Conservation (phyloP, 1,140 invertebrate genomes). For the Acromyrmex heyeri region DNA sequence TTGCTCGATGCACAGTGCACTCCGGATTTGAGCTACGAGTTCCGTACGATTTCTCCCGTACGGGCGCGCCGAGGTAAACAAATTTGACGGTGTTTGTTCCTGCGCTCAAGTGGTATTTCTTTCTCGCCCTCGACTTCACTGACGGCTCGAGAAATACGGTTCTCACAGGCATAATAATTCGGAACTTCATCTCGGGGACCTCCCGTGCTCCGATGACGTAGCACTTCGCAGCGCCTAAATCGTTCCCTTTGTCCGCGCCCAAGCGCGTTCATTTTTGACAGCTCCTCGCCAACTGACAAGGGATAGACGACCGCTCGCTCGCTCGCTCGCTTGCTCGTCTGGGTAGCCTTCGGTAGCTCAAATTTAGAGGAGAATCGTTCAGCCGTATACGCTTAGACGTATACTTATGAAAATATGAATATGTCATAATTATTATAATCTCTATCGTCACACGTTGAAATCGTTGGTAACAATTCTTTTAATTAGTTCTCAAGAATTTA, state of each 20-base stretch:
- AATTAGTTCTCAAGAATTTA: background rate
- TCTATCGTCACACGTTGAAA: background rate
- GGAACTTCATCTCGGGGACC: slow-evolving; percentile 78
- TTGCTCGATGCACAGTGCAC: background rate
- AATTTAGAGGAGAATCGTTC: slow-evolving; percentile 68
- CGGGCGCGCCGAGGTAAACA: slow-evolving; percentile 47
- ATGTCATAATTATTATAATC: slow-evolving; percentile 36
- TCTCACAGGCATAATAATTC: slow-evolving; percentile 76
- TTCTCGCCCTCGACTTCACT: slow-evolving; percentile 56
- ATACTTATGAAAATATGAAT: slow-evolving; percentile 22
- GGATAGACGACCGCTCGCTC: slow-evolving; percentile 63
- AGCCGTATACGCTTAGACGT: background rate
- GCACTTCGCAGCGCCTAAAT: slow-evolving; percentile 79
- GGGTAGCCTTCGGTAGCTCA: slow-evolving; percentile 78
- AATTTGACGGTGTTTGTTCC: slow-evolving; percentile 73
- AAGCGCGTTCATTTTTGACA: slow-evolving; percentile 72
- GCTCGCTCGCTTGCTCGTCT: slow-evolving; percentile 63
- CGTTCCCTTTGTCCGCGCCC: slow-evolving; percentile 78
- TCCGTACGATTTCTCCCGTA: slow-evolving; percentile 37
- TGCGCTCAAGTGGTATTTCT: slow-evolving; percentile 72
- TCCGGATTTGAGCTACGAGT: background rate
- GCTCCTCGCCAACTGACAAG: slow-evolving; percentile 78
- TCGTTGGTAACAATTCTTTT: background rate
- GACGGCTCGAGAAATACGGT: slow-evolving; percentile 65
- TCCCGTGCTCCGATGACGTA: slow-evolving; percentile 81